Evolutionary conservation across 2,888 invertebrate species (phyloP).

Genomic region (Chrysolina americana): DNA sequence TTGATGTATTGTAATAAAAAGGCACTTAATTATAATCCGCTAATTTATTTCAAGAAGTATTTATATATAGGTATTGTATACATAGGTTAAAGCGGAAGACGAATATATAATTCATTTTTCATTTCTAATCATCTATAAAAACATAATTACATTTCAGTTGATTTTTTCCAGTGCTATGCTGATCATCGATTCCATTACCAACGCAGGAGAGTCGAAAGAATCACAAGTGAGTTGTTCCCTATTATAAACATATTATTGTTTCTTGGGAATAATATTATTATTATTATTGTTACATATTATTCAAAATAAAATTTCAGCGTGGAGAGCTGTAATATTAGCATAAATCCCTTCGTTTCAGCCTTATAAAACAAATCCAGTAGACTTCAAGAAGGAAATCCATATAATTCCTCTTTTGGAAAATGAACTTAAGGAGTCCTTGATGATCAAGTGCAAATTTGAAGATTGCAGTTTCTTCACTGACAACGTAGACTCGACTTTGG

Average conservation of each 20-base stretch:
- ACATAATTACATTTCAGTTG: neutral
- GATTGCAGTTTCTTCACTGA: slow-evolving; percentile 62
- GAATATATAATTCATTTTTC: too few species aligned
- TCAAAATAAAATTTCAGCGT: neutral
- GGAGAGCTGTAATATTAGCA: neutral
- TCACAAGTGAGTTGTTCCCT: neutral
- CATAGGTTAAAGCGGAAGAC: too few species aligned
- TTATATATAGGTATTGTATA: too few species aligned
- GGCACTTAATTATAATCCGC: too few species aligned
- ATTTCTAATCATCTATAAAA: too few species aligned
- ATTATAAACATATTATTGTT: too few species aligned
- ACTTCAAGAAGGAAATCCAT: slow-evolving; percentile 51
- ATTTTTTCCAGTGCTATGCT: slow-evolving; percentile 34
- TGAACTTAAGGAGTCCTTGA: slow-evolving; percentile 57
- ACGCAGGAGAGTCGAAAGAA: too few species aligned
- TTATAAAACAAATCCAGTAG: slow-evolving; percentile 46
- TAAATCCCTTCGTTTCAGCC: slow-evolving; percentile 46
- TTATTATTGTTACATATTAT: too few species aligned
- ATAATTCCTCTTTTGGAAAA: slow-evolving; percentile 50
- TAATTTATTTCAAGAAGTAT: too few species aligned
- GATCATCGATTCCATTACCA: slow-evolving; percentile 25
- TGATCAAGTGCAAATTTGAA: slow-evolving; percentile 62
- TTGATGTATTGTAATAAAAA: too few species aligned
- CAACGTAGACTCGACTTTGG: slow-evolving; percentile 56
- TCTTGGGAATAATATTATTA: too few species aligned